Evolutionary conservation across 2,888 invertebrate species (phyloP).

Genomic region (Cheilosia variabilis): DNA sequence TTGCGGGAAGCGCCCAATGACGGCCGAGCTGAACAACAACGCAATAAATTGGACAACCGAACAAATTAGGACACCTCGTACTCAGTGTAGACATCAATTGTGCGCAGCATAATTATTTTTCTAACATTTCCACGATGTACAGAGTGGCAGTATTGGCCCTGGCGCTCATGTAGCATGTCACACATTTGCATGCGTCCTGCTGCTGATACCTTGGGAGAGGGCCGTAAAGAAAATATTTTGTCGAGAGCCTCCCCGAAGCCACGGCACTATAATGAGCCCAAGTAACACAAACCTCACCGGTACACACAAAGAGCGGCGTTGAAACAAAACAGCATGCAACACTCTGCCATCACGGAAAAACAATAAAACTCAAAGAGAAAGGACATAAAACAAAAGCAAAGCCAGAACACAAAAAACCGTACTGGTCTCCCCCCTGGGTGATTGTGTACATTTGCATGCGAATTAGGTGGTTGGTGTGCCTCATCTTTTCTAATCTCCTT

Average conservation of each 20-base stretch:
- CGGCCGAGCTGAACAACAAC: constrained; percentile 6
- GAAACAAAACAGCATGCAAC: constrained; percentile 61
- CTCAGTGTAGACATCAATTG: constrained; percentile 54
- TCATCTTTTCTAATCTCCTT: constrained; percentile 22
- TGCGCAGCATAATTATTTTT: constrained; percentile 72
- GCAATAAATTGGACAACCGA: constrained; percentile 23
- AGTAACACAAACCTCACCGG: constrained; percentile 44
- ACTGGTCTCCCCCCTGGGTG: constrained; percentile 44
- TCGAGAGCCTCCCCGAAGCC: constrained; percentile 19
- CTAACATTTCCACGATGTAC: constrained; percentile 13
- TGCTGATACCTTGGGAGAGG: constrained; percentile 45
- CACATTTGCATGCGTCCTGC: constrained; percentile 17
- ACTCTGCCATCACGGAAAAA: constrained; percentile 34
- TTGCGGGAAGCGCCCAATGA: constrained; percentile 22
- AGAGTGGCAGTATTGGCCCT: background rate
- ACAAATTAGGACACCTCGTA: constrained; percentile 23
- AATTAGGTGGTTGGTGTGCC: constrained; percentile 54
- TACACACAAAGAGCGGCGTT: constrained; percentile 49
- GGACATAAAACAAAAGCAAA: constrained; percentile 25
- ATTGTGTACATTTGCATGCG: constrained; percentile 68
- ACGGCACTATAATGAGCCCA: background rate
- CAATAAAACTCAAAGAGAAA: constrained; percentile 41
- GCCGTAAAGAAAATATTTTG: constrained; percentile 44
- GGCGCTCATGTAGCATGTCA: constrained; percentile 6
- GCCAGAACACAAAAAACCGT: background rate